phyloP scores from a whole-genome alignment of 2,113 vertebrate genomes.

The Turnix velox region DNA sequence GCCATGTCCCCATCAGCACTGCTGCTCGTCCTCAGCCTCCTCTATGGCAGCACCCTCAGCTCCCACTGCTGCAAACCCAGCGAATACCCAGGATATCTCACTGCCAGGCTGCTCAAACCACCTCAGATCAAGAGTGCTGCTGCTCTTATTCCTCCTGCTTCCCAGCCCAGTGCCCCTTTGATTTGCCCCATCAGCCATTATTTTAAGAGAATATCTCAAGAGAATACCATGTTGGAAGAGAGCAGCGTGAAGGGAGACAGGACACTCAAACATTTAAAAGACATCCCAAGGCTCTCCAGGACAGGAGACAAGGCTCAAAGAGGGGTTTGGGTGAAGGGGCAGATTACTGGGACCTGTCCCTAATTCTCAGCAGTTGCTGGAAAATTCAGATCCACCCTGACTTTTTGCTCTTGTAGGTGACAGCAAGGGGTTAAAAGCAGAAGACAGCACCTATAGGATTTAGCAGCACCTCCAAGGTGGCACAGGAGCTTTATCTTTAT shows the following conservation, averaged over 20 bases:
- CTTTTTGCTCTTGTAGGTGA: neutral
- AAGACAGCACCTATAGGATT: neutral
- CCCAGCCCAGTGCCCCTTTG: neutral
- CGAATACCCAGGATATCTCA: rapidly evolving
- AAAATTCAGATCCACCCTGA: neutral
- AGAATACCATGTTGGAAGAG: rapidly evolving
- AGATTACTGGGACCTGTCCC: neutral
- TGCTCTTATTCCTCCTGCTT: neutral
- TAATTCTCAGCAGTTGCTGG: neutral
- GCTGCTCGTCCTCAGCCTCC: neutral
- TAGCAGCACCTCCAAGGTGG: neutral
- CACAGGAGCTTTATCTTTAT: neutral
- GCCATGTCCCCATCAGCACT: rapidly evolving
- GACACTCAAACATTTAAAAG: neutral
- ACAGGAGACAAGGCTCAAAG: neutral
- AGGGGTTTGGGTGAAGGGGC: neutral
- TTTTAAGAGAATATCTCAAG: rapidly evolving
- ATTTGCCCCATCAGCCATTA: neutral
- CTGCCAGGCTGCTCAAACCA: rapidly evolving
- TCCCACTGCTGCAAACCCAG: neutral
- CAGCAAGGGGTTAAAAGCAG: neutral
- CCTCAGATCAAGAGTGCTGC: neutral
- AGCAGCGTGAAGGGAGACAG: neutral
- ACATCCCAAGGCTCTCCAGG: neutral
- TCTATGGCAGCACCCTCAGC: rapidly evolving